These are phyloP conservation scores for Tromatobia lineatoria DNA, from an alignment of 2,888 invertebrate species.

Conservation along the genomic window DNA sequence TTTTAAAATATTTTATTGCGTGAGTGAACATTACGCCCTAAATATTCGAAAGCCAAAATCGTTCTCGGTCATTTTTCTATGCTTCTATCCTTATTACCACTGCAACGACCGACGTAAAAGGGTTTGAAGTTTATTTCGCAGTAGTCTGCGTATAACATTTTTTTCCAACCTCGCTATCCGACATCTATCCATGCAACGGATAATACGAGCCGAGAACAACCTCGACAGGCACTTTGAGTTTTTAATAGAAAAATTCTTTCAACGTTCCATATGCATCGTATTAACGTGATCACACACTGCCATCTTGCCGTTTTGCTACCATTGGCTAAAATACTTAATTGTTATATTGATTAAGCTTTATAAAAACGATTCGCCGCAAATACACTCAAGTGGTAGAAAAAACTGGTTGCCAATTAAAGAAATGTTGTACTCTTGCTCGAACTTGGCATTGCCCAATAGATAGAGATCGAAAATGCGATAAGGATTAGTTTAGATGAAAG, in stretches of 20 bases:
- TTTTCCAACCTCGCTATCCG: slow-evolving; percentile 1
- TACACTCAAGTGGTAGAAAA: background rate
- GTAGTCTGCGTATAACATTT: slow-evolving; percentile 28
- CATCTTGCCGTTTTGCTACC: background rate
- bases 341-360: background rate
- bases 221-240: slow-evolving; percentile 66
- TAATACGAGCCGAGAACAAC: slow-evolving; percentile 48
- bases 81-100: slow-evolving; percentile 20
- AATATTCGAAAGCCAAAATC: slow-evolving; percentile 54
- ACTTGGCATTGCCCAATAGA: background rate
- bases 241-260: slow-evolving; percentile 39
- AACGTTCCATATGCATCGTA: slow-evolving; percentile 20
- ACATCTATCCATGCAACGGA: background rate
- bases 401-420: too few relatives aligned
- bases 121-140: slow-evolving; percentile 25
- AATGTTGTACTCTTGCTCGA: background rate
- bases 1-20: slow-evolving; percentile 53
- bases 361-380: too few relatives aligned
- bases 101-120: slow-evolving; percentile 17
- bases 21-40: slow-evolving; percentile 59
- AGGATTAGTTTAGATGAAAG: background rate
- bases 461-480: background rate
- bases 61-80: slow-evolving; percentile 27
- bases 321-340: background rate
- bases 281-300: background rate